Percentiles rank a stretch among this genome's conserved stretches.
These are phyloP conservation scores for Corythornis cristatus DNA, from an alignment of 2,113 vertebrate species.

Conservation along the genomic window DNA sequence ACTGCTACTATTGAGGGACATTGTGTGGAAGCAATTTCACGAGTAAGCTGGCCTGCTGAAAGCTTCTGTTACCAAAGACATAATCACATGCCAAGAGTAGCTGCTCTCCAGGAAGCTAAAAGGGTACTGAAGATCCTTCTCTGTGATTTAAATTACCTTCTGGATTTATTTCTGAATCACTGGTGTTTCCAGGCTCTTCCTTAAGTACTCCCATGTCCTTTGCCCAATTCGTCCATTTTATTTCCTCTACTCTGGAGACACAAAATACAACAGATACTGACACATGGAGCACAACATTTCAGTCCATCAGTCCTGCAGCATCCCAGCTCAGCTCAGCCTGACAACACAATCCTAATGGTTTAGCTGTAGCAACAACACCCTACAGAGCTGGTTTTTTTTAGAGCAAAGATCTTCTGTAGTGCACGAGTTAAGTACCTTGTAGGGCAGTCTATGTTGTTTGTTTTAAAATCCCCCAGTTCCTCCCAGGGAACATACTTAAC, in stretches of 20 bases:
- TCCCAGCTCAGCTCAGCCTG: background rate
- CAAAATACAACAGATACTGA: background rate
- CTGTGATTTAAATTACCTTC: slow-evolving; percentile 59
- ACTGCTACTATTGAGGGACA: background rate
- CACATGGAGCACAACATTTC: background rate
- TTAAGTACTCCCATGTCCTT: slow-evolving; percentile 81
- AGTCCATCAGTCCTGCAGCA: background rate
- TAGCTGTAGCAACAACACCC: background rate
- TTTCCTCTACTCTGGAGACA: slow-evolving; percentile 87
- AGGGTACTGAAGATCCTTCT: background rate
- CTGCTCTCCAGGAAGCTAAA: background rate
- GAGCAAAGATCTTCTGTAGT: background rate
- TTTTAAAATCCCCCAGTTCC: background rate
- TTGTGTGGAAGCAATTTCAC: background rate
- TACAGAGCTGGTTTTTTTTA: background rate
- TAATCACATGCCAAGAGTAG: background rate
- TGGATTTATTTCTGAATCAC: slow-evolving; percentile 8
- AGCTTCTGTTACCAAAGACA: background rate
- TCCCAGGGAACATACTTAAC: background rate
- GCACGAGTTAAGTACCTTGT: background rate
- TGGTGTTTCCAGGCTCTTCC: slow-evolving; percentile 86
- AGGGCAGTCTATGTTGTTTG: background rate
- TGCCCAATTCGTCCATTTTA: slow-evolving; percentile 93
- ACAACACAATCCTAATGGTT: background rate
- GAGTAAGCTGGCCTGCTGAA: background rate